Base-by-base conservation (phyloP, 2,113 vertebrate species). In the Eulemur macaco region DNA sequence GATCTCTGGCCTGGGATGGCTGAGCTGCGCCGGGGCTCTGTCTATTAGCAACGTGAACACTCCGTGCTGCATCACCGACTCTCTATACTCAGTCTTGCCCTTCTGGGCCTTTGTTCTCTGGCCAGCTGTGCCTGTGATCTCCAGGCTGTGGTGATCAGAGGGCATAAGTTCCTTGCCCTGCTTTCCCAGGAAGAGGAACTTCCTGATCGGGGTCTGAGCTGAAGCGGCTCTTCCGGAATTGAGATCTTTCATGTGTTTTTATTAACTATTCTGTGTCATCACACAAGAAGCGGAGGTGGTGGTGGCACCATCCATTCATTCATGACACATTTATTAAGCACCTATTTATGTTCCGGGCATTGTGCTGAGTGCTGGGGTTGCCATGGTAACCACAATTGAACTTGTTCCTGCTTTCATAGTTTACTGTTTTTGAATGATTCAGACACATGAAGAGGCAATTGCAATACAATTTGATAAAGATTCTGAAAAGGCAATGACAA, bases 271-370 rank as follows among this genome's bases (percentile, higher is more conserved):
- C 42, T 31, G 0, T 95, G 81, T 92, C 85, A 71, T 34, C 82
- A 74, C 29, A 42, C 56, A 69, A 71, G 56, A 18, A 56, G 89
- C 31, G 42, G 90, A 63, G 71, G 91, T 78, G 85, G 47, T 39
- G 31, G 93, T 76, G 50, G 47, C 29, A 93, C 71, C 56, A 45
- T 68, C 77, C 42, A 39, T 66, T 93, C 91, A 91, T 86, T 91
- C 91, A 85, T 3, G 42, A 76, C 76, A 63, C 82, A 66, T 94
- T 94, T 94, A 86, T 94, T 86, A 95, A 86, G 89, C 82, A 89
- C 83, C 96, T 96, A 45, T 91, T 97, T 78, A 86, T 86, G 93
- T 93, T 92, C 85, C 66, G 89, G 91, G 73, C 82, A 39, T 63
- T 92, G 81, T 69, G 77, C 60, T 78, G 77, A 95, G 86, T 52